Base-by-base conservation (phyloP, 2,888 invertebrate genomes). In the Molorchus minor region DNA sequence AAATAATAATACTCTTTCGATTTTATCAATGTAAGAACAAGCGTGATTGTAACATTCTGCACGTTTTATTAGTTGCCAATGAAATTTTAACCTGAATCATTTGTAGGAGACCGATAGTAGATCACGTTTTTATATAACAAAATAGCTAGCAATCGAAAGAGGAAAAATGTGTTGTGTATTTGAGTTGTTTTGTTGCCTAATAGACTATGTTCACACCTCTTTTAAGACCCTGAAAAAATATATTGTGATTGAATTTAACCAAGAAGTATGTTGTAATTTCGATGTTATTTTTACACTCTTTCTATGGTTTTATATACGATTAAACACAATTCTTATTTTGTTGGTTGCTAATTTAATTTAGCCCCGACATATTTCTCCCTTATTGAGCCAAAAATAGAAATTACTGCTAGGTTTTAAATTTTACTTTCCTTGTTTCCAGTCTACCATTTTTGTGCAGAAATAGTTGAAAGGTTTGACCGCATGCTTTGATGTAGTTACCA, bases 1-100 rank as follows among this genome's bases (percentile, higher is more conserved):
- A 20, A 49, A 49, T 33, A 33, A 49, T 49, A 16, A 49, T 36
- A 10, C 15, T 38, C 38, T 19, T 38, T 49, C 8, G 47, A 49
- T 49, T 36, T 21, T 49, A 49, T 49, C 49, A 16, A 10, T 38
- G 16, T 38, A 16, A 21, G 25, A 49, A 38, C 49, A 38, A 38
- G 36, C 38, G 36, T 38, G 15, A 38, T 10, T 19, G 49, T 38
- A 38, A 15, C n/a, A 29, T 25, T 38, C 36, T 25, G 49, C 49
- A 49, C 49, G 49, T 49, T 49, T 38, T 10, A n/a, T 15, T 49
- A 38, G 5, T 33, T 33, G 33, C 33, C 12, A 33, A 33, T 33
- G 12, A 33, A 33, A 33, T 33, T 33, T 33, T 33, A 33, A 33
- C 33, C 33, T n/a, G 33, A 33, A 10, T 33, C 33, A 33, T 33